phyloP scores from a whole-genome alignment of 2,113 vertebrate genomes.

The Gopherus evgoodei region DNA sequence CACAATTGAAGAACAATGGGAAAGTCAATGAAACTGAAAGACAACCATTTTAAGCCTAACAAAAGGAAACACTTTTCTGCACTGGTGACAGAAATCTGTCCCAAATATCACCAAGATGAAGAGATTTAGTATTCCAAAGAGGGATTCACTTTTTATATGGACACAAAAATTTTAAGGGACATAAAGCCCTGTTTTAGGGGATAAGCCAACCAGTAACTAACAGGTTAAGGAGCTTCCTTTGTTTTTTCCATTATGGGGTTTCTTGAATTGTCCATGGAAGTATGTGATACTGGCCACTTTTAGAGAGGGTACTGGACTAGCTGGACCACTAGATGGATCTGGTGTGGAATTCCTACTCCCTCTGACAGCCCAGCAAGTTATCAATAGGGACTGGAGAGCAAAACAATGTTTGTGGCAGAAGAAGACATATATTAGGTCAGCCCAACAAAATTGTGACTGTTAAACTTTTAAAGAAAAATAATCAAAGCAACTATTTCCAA shows the following conservation, averaged over 20 bases:
- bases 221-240: background rate
- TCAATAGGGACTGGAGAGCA: background rate
- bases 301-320: background rate
- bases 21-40: background rate
- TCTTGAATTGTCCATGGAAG: background rate
- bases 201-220: background rate
- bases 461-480: background rate
- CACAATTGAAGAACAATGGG: background rate
- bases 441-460: background rate
- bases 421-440: background rate
- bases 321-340: background rate
- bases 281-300: background rate
- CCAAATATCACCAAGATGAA: background rate
- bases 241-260: background rate
- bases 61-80: background rate
- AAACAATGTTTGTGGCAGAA: background rate
- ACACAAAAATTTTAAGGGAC: background rate
- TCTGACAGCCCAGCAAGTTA: accelerated
- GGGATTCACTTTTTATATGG: background rate
- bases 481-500: background rate
- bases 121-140: background rate
- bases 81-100: background rate
- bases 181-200: background rate
- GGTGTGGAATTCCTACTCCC: background rate
- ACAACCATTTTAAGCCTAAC: background rate